Percentiles rank a stretch among this genome's conserved stretches.
These are phyloP conservation scores for Synanthedon myopaeformis DNA, from an alignment of 2,888 invertebrate genomes.

Conservation along the genomic window DNA sequence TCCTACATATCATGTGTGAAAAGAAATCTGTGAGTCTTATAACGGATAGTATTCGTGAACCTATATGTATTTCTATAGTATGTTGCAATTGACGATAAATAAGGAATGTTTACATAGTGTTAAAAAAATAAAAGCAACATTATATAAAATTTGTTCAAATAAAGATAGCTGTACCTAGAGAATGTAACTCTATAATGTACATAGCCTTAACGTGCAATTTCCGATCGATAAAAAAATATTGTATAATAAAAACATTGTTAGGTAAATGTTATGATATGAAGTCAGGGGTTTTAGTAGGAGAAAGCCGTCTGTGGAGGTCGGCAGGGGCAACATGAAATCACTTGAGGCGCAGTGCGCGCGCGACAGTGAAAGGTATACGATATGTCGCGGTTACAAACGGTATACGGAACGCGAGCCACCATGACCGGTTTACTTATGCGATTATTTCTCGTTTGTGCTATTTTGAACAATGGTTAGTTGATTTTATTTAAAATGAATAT, in stretches of 20 bases:
- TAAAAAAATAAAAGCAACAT: too few species aligned
- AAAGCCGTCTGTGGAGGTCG: conserved; percentile 55
- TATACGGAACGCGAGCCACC: conserved; percentile 32
- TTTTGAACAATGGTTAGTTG: conserved; percentile 57
- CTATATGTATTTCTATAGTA: too few species aligned
- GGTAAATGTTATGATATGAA: neutral
- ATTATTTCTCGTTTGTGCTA: conserved; percentile 50
- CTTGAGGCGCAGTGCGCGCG: conserved; percentile 44
- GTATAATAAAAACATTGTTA: neutral
- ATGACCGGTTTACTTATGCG: conserved; percentile 42
- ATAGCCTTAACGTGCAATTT: conserved; percentile 2
- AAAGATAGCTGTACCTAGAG: neutral
- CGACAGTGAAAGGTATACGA: conserved; percentile 56
- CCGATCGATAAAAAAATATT: neutral
- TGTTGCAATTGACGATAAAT: too few species aligned
- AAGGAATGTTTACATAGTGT: too few species aligned
- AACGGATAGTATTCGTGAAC: too few species aligned
- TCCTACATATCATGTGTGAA: too few species aligned
- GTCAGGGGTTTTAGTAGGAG: conserved; percentile 38
- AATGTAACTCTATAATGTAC: too few species aligned
- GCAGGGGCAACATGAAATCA: conserved; percentile 18
- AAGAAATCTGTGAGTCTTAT: too few species aligned
- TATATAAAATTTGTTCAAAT: too few species aligned
- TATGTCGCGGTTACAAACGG: conserved; percentile 38
- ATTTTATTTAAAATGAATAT: neutral